Evolutionary conservation across 2,888 invertebrate genomes (phyloP).

Genomic region (Napeogenes inachia): DNA sequence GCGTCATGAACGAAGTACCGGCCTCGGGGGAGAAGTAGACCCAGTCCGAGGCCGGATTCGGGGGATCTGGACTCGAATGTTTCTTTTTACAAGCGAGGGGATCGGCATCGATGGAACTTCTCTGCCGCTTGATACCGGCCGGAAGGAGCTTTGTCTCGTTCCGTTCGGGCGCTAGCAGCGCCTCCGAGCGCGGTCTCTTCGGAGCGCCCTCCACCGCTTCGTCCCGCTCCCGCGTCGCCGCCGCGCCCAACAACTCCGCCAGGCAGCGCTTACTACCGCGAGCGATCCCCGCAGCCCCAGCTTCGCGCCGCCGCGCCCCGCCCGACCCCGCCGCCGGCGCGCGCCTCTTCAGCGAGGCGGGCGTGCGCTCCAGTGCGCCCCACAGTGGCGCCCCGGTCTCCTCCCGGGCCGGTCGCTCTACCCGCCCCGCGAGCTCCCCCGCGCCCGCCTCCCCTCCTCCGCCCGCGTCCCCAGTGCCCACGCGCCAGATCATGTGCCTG

Average conservation of each 20-base stretch:
- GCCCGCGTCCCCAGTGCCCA: slow-evolving; percentile 73
- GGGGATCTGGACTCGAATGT: slow-evolving; percentile 31
- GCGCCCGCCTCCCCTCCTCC: slow-evolving; percentile 36
- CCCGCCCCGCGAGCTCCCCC: slow-evolving; percentile 51
- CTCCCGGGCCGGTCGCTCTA: slow-evolving; percentile 39
- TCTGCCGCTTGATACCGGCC: slow-evolving; percentile 50
- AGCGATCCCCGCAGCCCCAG: slow-evolving; percentile 41
- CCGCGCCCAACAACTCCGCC: slow-evolving; percentile 57
- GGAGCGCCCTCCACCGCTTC: slow-evolving; percentile 34
- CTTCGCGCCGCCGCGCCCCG: slow-evolving; percentile 52
- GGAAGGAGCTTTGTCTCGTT: slow-evolving; percentile 36
- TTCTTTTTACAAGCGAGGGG: slow-evolving; percentile 33
- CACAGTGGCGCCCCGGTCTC: slow-evolving; percentile 45
- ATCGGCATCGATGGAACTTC: slow-evolving; percentile 32
- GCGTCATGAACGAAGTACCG: slow-evolving; percentile 56
- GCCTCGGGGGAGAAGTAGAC: slow-evolving; percentile 42
- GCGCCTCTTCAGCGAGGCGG: slow-evolving; percentile 65
- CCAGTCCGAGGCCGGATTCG: slow-evolving; percentile 39
- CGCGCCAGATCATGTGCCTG: slow-evolving; percentile 85
- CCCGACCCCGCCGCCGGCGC: slow-evolving; percentile 39
- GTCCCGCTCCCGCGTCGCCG: slow-evolving; percentile 45
- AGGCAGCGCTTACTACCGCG: slow-evolving; percentile 58
- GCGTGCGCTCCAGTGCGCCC: slow-evolving; percentile 65
- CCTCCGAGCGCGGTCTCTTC: slow-evolving; percentile 38
- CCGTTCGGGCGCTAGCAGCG: slow-evolving; percentile 27